Percentiles rank a stretch among this genome's conserved stretches.
Conservation (phyloP, 2,113 vertebrate species). For the Misgurnus mizolepis region DNA sequence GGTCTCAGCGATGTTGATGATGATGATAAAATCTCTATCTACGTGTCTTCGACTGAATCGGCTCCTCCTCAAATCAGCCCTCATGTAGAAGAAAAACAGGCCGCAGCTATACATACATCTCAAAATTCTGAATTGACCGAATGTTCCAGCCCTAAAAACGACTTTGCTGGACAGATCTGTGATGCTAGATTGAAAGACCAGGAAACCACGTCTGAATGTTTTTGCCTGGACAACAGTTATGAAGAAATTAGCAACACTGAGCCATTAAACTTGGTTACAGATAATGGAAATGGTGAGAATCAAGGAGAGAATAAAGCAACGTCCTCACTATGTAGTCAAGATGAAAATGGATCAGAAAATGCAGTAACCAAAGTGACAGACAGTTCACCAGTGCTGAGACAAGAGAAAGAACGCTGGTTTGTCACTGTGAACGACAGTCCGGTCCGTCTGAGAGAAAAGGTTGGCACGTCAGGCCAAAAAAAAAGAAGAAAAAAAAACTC, state of each 20-base stretch:
- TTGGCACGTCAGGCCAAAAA: constrained; percentile 57
- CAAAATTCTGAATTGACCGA: constrained; percentile 8
- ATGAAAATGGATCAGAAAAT: constrained; percentile 24
- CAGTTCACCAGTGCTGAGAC: constrained; percentile 27
- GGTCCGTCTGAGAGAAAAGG: constrained; percentile 7
- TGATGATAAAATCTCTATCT: constrained; percentile 68
- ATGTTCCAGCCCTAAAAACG: not conserved
- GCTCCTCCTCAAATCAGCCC: not conserved
- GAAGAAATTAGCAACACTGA: not conserved
- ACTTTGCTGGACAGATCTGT: constrained; percentile 2
- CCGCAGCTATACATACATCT: not conserved
- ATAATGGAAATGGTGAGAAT: not conserved
- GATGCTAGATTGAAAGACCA: not conserved
- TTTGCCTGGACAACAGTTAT: not conserved
- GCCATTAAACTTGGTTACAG: not conserved
- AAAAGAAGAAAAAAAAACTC: constrained; percentile 65
- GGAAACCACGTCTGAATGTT: not conserved
- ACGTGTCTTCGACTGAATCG: constrained; percentile 28
- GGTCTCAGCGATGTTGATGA: constrained; percentile 85
- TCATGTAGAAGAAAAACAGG: constrained; percentile 12
- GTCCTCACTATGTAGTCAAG: not conserved
- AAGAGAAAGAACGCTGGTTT: constrained; percentile 75
- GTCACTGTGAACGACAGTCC: constrained; percentile 68
- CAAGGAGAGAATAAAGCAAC: not conserved
- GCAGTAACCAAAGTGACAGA: constrained; percentile 2